Conservation (phyloP, 2,113 vertebrate species). For the Tringa solitaria region DNA sequence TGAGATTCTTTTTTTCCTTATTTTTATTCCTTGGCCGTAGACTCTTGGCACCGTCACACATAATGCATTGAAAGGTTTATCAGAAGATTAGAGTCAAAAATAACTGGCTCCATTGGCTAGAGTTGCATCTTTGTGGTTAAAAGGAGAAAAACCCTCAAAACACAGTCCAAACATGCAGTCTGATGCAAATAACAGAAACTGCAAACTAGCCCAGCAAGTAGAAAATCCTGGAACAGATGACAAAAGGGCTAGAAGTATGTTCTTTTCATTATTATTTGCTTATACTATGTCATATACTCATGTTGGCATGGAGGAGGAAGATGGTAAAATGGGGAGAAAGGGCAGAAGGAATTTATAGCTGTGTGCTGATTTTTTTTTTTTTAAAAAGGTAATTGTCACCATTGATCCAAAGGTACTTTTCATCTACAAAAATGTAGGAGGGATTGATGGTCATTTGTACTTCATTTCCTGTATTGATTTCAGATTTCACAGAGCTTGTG, state of each 20-base stretch:
- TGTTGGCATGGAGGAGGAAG: not conserved
- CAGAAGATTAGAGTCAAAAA: not conserved
- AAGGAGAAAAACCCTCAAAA: not conserved
- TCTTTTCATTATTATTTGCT: not conserved
- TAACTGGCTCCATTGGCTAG: not conserved
- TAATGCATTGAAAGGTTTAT: not conserved
- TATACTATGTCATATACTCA: not conserved
- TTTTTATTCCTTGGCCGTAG: not conserved
- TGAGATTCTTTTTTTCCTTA: not conserved
- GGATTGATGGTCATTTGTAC: not conserved
- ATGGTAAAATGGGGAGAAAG: not conserved
- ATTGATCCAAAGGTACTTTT: not conserved
- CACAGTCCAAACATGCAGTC: not conserved
- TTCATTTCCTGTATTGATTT: not conserved
- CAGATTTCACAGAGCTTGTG: not conserved
- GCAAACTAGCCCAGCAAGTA: not conserved
- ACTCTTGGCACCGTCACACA: rapidly evolving
- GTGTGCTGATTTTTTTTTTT: not conserved
- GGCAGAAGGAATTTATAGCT: not conserved
- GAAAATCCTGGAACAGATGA: not conserved
- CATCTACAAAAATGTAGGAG: not conserved
- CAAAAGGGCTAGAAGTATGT: not conserved
- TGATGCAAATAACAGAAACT: not conserved
- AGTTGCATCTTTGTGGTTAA: not conserved
- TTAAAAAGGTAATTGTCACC: not conserved